Evolutionary conservation across 2,113 vertebrate species (phyloP).

Genomic region (Arenaria interpres): DNA sequence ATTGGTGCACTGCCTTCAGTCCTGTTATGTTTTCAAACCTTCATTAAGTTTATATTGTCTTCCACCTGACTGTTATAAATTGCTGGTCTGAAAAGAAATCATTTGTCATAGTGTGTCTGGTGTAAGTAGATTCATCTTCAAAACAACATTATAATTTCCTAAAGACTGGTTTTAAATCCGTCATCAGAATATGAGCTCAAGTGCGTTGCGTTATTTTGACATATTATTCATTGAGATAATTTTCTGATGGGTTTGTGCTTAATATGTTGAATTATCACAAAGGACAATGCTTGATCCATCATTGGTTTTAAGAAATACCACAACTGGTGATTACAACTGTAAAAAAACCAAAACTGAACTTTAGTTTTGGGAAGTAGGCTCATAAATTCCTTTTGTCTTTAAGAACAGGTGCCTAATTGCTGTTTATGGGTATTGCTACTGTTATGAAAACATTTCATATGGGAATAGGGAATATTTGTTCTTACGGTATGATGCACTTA

Average conservation of each 20-base stretch:
- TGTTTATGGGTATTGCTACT: neutral
- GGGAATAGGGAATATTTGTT: neutral
- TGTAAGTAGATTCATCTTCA: constrained; percentile 71
- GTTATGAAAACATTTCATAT: neutral
- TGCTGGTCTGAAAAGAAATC: constrained; percentile 51
- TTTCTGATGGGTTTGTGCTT: constrained; percentile 56
- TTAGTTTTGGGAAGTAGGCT: neutral
- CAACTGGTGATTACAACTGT: neutral
- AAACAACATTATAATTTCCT: constrained; percentile 67
- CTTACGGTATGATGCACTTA: neutral
- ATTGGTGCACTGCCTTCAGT: constrained; percentile 67
- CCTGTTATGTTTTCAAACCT: constrained; percentile 71
- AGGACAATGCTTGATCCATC: neutral
- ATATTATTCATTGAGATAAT: constrained; percentile 47
- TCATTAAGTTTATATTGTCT: constrained; percentile 72
- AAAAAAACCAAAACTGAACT: constrained; percentile 17
- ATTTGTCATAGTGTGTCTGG: constrained; percentile 50
- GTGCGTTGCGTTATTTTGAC: constrained; percentile 51
- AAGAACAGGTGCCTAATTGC: neutral
- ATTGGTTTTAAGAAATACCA: constrained; percentile 34
- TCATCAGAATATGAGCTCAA: constrained; percentile 44
- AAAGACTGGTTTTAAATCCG: constrained; percentile 66
- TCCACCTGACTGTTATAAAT: constrained; percentile 67
- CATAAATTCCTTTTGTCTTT: neutral
- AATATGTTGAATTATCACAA: constrained; percentile 61